A percentile compares a stretch with the other conserved stretches of the same genome.
phyloP scores from a whole-genome alignment of 2,888 invertebrate genomes.

The Alloscopus bannaensis region DNA sequence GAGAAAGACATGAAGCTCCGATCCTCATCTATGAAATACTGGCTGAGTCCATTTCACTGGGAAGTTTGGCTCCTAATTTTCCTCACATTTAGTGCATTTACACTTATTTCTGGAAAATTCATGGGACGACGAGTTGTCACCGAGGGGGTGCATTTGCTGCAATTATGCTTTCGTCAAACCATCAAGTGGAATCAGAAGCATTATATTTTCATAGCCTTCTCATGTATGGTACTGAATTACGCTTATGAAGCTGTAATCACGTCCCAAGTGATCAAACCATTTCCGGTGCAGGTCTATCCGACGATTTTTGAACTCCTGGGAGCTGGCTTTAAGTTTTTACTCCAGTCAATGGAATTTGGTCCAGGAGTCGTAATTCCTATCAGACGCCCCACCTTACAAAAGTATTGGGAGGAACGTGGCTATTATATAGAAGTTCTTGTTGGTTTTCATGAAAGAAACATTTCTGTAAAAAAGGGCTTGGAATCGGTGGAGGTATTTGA shows the following conservation, averaged over 20 bases:
- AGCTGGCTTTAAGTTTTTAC: slow-evolving; percentile 8
- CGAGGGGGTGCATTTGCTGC: neutral
- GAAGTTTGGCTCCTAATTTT: neutral
- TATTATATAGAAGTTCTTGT: neutral
- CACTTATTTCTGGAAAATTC: neutral
- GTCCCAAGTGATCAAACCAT: slow-evolving; percentile 10
- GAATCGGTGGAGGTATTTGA: neutral
- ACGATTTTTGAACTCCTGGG: neutral
- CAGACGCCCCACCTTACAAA: neutral
- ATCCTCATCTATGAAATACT: slow-evolving; percentile 14
- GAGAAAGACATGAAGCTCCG: neutral
- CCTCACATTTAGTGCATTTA: neutral
- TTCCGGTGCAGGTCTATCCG: neutral
- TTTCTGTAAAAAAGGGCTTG: neutral
- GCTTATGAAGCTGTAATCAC: slow-evolving; percentile 30
- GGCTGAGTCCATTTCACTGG: neutral
- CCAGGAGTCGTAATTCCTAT: neutral
- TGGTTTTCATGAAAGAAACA: neutral
- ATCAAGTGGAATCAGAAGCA: neutral
- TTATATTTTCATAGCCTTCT: neutral
- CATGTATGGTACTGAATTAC: neutral
- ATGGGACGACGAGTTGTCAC: neutral
- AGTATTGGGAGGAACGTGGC: neutral
- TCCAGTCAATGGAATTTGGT: neutral
- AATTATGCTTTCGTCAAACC: slow-evolving; percentile 9